Conservation (phyloP, 2,113 vertebrate species). For the Stigmatopora nigra region DNA sequence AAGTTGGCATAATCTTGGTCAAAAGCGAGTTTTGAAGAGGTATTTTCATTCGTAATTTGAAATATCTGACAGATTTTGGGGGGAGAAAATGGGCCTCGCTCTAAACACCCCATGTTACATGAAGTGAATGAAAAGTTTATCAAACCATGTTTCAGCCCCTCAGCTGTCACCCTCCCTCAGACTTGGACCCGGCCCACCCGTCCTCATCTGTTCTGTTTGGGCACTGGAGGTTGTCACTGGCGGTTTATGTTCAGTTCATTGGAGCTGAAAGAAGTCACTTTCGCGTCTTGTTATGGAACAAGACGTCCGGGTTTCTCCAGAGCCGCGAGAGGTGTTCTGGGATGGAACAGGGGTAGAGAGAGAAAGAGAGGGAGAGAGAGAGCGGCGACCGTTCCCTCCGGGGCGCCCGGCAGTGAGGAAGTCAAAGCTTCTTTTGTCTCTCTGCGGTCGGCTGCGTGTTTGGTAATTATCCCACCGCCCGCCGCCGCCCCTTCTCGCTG, state of each 20-base stretch:
- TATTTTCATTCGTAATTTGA: too few species aligned
- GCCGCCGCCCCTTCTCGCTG: conserved; percentile 28
- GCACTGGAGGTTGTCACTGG: conserved; percentile 73
- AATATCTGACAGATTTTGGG: too few species aligned
- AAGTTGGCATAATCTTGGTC: not conserved
- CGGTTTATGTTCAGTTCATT: conserved; percentile 74
- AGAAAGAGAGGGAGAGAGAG: conserved; percentile 24
- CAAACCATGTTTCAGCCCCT: conserved; percentile 43
- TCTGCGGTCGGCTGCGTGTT: conserved; percentile 66
- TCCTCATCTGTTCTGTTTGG: conserved; percentile 61
- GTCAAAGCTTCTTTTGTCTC: conserved; percentile 75
- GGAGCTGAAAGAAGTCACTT: conserved; percentile 82
- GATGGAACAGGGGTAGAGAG: conserved; percentile 37
- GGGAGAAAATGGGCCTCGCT: not conserved
- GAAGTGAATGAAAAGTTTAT: conserved; percentile 64
- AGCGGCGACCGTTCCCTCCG: conserved; percentile 51
- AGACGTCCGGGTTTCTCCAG: conserved; percentile 67
- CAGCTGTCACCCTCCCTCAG: conserved; percentile 33
- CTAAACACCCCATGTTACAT: conserved; percentile 11
- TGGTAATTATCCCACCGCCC: conserved; percentile 67
- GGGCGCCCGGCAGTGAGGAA: conserved; percentile 73
- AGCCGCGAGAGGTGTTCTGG: conserved; percentile 61
- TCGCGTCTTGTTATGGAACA: conserved; percentile 77
- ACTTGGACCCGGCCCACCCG: conserved; percentile 52
- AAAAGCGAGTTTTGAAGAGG: too few species aligned